Base-by-base conservation (phyloP, 2,888 invertebrate genomes). In the Papilio elwesi region DNA sequence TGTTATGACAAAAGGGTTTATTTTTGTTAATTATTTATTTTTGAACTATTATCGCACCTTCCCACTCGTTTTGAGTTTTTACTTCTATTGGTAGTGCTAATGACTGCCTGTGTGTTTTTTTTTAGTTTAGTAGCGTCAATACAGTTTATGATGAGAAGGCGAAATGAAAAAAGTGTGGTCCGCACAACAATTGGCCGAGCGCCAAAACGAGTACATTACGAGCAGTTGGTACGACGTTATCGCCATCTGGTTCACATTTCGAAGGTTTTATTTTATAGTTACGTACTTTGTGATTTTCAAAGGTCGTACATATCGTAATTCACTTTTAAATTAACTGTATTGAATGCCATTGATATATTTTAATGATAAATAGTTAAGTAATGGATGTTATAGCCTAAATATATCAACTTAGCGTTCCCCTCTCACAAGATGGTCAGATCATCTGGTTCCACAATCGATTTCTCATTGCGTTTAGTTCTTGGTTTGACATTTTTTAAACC, bases 211-310 rank as follows among this genome's bases (percentile, higher is more conserved):
- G 51, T 51, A 51, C 8, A 26, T 55, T 49, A 62, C 15, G 15
- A 49, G 13, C 64, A 48, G 48, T 64, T 16, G 64, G 26, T 49
- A 43, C 64, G 48, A 49, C 49, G 13, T 10, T 48, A 64, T 16
- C 15, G 26, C 48, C 64, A 64, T 47, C 64, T 64, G 63, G 64
- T 64, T 47, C 48, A 64, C 64, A 49, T 64, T 64, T 13, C 47
- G 6, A 47, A 48, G 12, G 48, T 64, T 64, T 64, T 64, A 64
- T 64, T 64, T 64, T 26, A 49, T 49, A 64, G 26, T 26, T 26
- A 49, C 8, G 9, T 15, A n/a, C 15, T 59, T 38, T 59, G 57
- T 57, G 38, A 59, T 57, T 10, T 52, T n/a, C n/a, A 36, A 57
- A 57, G 12, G 26, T 57, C 6, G 12, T 57, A 57, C 13, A 57